A percentile compares a stretch with the other conserved stretches of the same genome.
These are phyloP conservation scores for Sorex araneus DNA, from an alignment of 2,113 vertebrate species.

Conservation along the genomic window DNA sequence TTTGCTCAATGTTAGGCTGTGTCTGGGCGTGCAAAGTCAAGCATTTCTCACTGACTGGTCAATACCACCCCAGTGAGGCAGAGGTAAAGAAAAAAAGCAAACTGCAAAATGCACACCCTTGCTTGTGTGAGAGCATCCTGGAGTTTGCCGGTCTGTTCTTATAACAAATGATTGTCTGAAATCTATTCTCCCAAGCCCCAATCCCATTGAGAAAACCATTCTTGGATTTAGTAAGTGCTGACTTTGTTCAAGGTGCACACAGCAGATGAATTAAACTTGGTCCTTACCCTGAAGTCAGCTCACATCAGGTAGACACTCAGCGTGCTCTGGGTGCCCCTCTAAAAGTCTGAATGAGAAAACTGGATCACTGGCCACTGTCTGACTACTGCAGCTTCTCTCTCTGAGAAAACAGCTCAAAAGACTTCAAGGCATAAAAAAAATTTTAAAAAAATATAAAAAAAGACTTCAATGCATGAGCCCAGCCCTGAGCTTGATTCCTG, in stretches of 20 bases:
- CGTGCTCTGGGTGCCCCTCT: neutral
- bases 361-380: neutral
- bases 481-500: too few species aligned
- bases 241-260: neutral
- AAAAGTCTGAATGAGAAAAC: neutral
- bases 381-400: neutral
- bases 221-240: neutral
- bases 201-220: neutral
- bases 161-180: neutral
- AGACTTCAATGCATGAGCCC: too few species aligned
- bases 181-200: neutral
- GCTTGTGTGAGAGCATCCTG: conserved; percentile 50
- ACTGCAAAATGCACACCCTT: conserved; percentile 62
- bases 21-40: conserved; percentile 81
- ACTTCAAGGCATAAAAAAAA: too few species aligned
- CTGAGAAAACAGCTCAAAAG: too few species aligned
- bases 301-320: neutral
- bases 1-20: conserved; percentile 84
- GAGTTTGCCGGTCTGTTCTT: conserved; percentile 17
- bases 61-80: conserved; percentile 56
- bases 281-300: neutral
- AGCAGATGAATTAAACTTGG: neutral
- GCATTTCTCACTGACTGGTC: conserved; percentile 83
- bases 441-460: too few species aligned
- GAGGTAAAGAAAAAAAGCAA: conserved; percentile 75